Percentiles rank a stretch among this genome's conserved stretches.
Evolutionary conservation across 2,797 vertebrate genomes (phyloP).

Genomic region (Eleutherodactylus coqui): DNA sequence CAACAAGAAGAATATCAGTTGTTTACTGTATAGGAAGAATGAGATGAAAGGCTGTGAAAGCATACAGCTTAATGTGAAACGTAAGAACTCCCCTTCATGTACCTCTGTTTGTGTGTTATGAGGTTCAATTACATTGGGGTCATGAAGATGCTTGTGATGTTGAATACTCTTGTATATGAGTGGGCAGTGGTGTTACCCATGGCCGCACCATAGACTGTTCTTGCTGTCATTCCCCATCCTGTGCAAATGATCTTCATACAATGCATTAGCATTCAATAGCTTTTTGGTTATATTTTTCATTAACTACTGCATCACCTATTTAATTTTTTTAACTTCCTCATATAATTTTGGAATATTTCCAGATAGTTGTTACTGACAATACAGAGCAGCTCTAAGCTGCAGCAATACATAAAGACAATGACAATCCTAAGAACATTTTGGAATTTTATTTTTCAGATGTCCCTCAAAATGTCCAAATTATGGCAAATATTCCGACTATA

Average conservation of each 20-base stretch:
- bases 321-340: neutral
- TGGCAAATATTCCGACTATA: neutral
- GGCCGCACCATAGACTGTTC: neutral
- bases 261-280: neutral
- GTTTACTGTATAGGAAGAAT: neutral
- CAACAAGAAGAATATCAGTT: neutral
- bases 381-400: neutral
- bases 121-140: no score
- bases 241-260: no score
- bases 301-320: no score
- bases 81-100: neutral
- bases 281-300: no score
- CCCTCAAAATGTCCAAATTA: neutral
- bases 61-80: neutral
- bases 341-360: neutral
- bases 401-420: no score
- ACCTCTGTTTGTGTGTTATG: neutral
- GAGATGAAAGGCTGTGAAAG: neutral
- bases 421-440: neutral
- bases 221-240: neutral
- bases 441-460: slow-evolving; percentile 4
- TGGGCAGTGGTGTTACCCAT: neutral
- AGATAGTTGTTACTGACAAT: neutral
- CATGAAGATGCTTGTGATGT: no score
- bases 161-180: no score